These are phyloP conservation scores for Etheostoma spectabile DNA, from an alignment of 2,113 vertebrate genomes.

Conservation along the genomic window DNA sequence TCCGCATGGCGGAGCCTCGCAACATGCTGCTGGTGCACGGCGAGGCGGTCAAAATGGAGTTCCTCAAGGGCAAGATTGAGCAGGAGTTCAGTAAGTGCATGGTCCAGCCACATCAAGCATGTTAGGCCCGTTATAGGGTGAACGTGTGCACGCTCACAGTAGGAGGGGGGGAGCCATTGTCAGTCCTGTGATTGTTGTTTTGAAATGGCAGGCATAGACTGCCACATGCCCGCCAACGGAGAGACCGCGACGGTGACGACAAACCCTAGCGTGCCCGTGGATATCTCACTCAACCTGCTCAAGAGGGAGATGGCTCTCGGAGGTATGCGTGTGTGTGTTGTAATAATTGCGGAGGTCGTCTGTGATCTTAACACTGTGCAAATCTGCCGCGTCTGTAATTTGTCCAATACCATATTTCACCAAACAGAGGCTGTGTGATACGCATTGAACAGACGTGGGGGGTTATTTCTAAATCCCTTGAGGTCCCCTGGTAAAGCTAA, in stretches of 20 bases:
- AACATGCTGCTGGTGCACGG: slow-evolving; percentile 94
- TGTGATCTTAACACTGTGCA: no score
- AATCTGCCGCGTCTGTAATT: no score
- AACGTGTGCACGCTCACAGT: background rate
- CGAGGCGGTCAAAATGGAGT: slow-evolving; percentile 97
- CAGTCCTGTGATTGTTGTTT: slow-evolving; percentile 4
- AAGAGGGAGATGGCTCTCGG: slow-evolving; percentile 92
- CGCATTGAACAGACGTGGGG: no score
- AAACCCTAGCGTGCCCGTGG: slow-evolving; percentile 94
- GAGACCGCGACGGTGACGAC: slow-evolving; percentile 90
- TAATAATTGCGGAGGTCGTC: no score
- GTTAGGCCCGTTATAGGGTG: background rate
- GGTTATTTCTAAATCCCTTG: no score
- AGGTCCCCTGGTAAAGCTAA: no score
- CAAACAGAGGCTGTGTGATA: no score
- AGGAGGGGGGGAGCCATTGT: background rate
- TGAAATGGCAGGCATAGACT: slow-evolving; percentile 86
- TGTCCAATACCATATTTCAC: no score
- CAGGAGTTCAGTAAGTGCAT: slow-evolving; percentile 92
- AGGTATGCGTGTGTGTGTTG: slow-evolving; percentile 78
- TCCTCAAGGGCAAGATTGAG: slow-evolving; percentile 97
- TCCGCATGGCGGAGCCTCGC: slow-evolving; percentile 94
- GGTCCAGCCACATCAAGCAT: background rate
- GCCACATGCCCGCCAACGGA: slow-evolving; percentile 96
- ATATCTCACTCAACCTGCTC: slow-evolving; percentile 92